Evolutionary conservation across 2,888 invertebrate genomes (phyloP).

Genomic region (Hypselothyrea guttata): DNA sequence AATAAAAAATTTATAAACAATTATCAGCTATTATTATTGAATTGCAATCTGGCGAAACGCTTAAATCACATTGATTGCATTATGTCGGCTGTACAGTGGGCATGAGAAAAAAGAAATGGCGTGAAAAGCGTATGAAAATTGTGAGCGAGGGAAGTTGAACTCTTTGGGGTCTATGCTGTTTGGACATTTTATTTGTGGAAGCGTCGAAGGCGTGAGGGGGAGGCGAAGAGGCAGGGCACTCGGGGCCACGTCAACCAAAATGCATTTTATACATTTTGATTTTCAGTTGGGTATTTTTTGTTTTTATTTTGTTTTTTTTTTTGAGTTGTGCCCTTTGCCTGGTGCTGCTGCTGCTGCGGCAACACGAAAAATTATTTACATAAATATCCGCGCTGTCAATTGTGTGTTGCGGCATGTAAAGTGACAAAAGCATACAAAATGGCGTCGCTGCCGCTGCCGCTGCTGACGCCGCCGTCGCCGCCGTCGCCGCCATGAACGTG

Average conservation of each 20-base stretch:
- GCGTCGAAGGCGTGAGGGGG: neutral
- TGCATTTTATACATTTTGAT: slow-evolving; percentile 55
- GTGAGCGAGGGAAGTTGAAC: slow-evolving; percentile 37
- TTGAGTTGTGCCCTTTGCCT: slow-evolving; percentile 28
- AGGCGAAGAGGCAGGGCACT: slow-evolving; percentile 7
- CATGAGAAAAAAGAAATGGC: neutral
- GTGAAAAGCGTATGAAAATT: neutral
- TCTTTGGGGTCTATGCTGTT: slow-evolving; percentile 29
- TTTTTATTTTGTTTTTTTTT: slow-evolving; percentile 35
- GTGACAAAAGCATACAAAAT: slow-evolving; percentile 76
- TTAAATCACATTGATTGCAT: slow-evolving; percentile 17
- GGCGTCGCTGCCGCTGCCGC: slow-evolving; percentile 50
- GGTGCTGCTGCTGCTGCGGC: slow-evolving; percentile 49
- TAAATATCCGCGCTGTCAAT: slow-evolving; percentile 74
- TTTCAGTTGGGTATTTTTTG: slow-evolving; percentile 22
- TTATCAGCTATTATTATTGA: neutral
- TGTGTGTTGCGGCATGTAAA: slow-evolving; percentile 77
- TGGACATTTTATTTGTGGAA: neutral
- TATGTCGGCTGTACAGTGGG: slow-evolving; percentile 44
- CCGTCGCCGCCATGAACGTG: slow-evolving; percentile 47
- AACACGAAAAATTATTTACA: slow-evolving; percentile 74
- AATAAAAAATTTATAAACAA: neutral
- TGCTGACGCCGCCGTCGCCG: slow-evolving; percentile 16
- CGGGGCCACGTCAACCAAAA: slow-evolving; percentile 71
- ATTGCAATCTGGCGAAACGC: slow-evolving; percentile 3